phyloP scores from a whole-genome alignment of 2,797 vertebrate species.

The Distichodus sexfasciatus region DNA sequence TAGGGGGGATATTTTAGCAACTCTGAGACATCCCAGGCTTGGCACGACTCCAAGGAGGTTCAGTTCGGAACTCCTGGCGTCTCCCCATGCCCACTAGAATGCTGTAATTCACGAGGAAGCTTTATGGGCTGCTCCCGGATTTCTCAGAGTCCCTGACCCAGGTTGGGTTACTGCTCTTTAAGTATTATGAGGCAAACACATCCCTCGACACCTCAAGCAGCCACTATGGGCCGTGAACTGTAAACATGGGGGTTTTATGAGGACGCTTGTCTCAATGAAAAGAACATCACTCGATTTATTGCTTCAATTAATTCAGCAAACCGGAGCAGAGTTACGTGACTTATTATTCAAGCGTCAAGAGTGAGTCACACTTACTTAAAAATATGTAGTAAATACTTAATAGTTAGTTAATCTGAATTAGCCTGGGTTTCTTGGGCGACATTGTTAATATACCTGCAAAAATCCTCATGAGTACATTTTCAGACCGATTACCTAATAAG shows the following conservation, averaged over 20 bases:
- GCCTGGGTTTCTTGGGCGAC: too few relatives aligned
- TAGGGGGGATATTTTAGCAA: neutral
- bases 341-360: too few relatives aligned
- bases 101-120: slow-evolving; percentile 36
- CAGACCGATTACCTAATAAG: too few relatives aligned
- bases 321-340: too few relatives aligned
- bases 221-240: neutral
- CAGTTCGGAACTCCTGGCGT: slow-evolving; percentile 10
- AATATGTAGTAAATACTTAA: too few relatives aligned
- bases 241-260: neutral
- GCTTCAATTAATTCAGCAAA: too few relatives aligned
- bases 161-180: slow-evolving; percentile 22
- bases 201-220: slow-evolving; percentile 31
- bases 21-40: slow-evolving; percentile 19
- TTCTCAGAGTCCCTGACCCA: slow-evolving; percentile 7
- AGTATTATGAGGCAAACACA: slow-evolving; percentile 34
- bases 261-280: neutral
- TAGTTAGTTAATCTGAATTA: too few relatives aligned
- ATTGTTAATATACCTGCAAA: too few relatives aligned
- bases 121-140: slow-evolving; percentile 20
- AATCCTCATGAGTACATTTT: too few relatives aligned
- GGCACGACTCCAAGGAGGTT: slow-evolving; percentile 23
- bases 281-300: too few relatives aligned
- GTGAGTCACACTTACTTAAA: too few relatives aligned
- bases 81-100: slow-evolving; percentile 15